Evolutionary conservation across 2,797 vertebrate species (phyloP).

Genomic region (Chloroceryle inda): DNA sequence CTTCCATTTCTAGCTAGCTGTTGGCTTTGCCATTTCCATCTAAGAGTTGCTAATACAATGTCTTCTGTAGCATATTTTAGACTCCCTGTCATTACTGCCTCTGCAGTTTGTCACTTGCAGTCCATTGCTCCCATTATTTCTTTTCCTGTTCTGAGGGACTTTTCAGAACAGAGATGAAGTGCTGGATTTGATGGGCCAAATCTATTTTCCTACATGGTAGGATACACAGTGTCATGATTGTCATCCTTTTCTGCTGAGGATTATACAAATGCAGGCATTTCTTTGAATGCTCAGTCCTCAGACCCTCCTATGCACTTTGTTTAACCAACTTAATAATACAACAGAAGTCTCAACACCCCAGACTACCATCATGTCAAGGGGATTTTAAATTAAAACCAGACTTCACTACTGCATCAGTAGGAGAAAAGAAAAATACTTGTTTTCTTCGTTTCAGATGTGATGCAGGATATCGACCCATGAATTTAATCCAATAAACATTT

Average conservation of each 20-base stretch:
- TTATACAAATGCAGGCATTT: not conserved
- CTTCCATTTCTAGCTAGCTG: not conserved
- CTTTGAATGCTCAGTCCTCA: not conserved
- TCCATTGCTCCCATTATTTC: not conserved
- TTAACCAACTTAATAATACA: not conserved
- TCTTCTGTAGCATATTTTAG: not conserved
- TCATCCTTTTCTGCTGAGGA: not conserved
- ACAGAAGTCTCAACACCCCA: not conserved
- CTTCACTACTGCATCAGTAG: not conserved
- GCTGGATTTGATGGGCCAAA: conserved; percentile 9
- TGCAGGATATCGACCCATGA: not conserved
- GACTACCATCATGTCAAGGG: not conserved
- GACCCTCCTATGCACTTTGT: not conserved
- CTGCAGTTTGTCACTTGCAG: conserved; percentile 31
- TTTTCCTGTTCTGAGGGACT: not conserved
- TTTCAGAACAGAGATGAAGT: not conserved
- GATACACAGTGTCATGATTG: not conserved
- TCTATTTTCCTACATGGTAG: not conserved
- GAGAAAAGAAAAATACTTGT: not conserved
- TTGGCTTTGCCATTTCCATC: not conserved
- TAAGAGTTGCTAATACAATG: not conserved
- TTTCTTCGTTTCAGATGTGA: not conserved
- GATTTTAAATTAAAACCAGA: not conserved
- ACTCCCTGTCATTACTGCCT: not conserved
- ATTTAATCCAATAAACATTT: not conserved